Conservation (phyloP, 2,888 invertebrate genomes). For the Arge pagana region DNA sequence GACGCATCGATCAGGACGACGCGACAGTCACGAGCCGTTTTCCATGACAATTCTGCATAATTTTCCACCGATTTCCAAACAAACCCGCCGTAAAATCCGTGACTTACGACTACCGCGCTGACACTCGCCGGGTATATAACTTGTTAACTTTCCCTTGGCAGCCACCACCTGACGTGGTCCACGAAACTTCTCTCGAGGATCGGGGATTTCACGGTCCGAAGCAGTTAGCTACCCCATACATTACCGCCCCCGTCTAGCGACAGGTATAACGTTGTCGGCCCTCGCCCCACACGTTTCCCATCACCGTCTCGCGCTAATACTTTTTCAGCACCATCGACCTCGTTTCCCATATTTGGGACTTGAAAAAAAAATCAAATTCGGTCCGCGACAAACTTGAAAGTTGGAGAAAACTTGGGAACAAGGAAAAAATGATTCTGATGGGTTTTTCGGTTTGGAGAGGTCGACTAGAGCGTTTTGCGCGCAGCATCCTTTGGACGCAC, state of each 20-base stretch:
- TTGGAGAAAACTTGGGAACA: no score
- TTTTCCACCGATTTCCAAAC: conserved; percentile 43
- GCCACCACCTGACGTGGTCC: conserved; percentile 29
- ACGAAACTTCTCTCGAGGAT: conserved; percentile 18
- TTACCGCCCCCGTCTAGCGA: conserved; percentile 22
- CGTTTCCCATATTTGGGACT: no score
- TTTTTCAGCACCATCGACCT: no score
- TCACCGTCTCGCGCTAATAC: no score
- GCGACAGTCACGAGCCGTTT: conserved; percentile 13
- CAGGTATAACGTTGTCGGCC: conserved; percentile 18
- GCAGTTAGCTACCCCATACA: conserved; percentile 30
- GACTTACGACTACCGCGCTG: conserved; percentile 39
- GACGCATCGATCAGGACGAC: conserved; percentile 23
- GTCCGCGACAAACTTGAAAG: no score
- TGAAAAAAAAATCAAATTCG: no score
- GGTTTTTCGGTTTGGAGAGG: no score
- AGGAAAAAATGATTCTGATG: no score
- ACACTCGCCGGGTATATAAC: conserved; percentile 21
- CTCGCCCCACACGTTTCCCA: no score
- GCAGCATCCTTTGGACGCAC: no score
- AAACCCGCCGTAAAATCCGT: conserved; percentile 40
- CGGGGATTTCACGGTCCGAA: conserved; percentile 24
- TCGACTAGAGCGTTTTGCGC: no score
- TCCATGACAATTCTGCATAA: conserved; percentile 41
- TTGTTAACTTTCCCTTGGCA: conserved; percentile 26